phyloP scores from a whole-genome alignment of 2,113 vertebrate species.

The Ochotona princeps region DNA sequence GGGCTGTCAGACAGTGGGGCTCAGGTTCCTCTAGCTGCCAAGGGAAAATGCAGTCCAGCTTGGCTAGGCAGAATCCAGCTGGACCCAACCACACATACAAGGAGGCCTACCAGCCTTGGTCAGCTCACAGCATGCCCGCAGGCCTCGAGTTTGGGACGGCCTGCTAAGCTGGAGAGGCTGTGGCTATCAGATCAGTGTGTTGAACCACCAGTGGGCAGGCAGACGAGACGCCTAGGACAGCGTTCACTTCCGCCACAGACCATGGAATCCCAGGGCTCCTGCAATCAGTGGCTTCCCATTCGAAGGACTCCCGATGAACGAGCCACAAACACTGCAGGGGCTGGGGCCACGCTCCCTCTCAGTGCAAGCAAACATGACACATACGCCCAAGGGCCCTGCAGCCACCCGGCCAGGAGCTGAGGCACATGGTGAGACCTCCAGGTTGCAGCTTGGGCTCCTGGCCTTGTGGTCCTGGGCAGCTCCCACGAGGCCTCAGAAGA shows the following conservation, averaged over 20 bases:
- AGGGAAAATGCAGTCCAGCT: background rate
- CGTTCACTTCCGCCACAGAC: accelerated
- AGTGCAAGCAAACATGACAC: background rate
- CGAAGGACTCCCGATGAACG: background rate
- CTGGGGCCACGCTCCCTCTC: background rate
- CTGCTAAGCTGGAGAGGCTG: too few species aligned
- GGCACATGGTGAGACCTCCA: accelerated
- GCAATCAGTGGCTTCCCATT: too few species aligned
- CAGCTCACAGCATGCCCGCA: background rate
- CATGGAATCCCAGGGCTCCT: too few species aligned
- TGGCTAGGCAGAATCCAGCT: background rate
- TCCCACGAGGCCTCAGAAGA: background rate
- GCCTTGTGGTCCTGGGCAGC: background rate
- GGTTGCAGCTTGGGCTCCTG: background rate
- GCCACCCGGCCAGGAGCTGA: background rate
- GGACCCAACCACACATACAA: background rate
- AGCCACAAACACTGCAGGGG: background rate
- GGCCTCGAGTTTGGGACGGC: too few species aligned
- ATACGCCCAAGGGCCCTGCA: accelerated
- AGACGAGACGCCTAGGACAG: background rate
- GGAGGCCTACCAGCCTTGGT: background rate
- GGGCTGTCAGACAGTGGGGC: background rate
- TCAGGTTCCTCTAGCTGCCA: background rate
- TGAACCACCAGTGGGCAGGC: background rate
- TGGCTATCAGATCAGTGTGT: too few species aligned